Evolutionary conservation across 2,797 vertebrate species (phyloP).

Genomic region (Okamejei kenojei): DNA sequence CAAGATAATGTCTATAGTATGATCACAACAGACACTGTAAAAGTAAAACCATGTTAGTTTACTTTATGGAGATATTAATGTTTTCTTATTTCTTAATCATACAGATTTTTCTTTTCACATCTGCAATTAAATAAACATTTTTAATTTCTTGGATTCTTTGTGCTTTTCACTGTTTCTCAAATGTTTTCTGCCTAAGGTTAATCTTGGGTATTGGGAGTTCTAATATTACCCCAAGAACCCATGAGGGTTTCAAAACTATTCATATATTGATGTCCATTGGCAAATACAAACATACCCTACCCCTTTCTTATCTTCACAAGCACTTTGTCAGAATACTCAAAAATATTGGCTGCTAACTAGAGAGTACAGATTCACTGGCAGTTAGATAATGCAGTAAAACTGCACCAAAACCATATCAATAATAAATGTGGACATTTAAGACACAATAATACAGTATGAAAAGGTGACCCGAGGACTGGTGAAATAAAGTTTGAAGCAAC

Average conservation of each 20-base stretch:
- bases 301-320: too few relatives aligned
- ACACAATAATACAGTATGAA: neutral
- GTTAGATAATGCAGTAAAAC: neutral
- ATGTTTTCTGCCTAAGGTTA: neutral
- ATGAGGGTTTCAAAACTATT: too few relatives aligned
- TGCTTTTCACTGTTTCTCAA: neutral
- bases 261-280: too few relatives aligned
- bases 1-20: neutral
- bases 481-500: neutral
- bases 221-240: neutral
- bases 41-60: neutral
- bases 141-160: constrained; percentile 12
- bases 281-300: too few relatives aligned
- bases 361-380: too few relatives aligned
- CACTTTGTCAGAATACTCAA: neutral
- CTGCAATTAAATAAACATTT: constrained; percentile 16
- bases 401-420: too few relatives aligned
- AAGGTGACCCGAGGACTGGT: neutral
- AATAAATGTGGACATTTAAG: too few relatives aligned
- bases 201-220: neutral
- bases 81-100: neutral
- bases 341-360: neutral
- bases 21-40: neutral
- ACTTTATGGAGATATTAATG: constrained; percentile 5
- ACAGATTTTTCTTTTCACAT: neutral